Conservation (phyloP, 1,140 invertebrate species). For the Chlorops oryzae region DNA sequence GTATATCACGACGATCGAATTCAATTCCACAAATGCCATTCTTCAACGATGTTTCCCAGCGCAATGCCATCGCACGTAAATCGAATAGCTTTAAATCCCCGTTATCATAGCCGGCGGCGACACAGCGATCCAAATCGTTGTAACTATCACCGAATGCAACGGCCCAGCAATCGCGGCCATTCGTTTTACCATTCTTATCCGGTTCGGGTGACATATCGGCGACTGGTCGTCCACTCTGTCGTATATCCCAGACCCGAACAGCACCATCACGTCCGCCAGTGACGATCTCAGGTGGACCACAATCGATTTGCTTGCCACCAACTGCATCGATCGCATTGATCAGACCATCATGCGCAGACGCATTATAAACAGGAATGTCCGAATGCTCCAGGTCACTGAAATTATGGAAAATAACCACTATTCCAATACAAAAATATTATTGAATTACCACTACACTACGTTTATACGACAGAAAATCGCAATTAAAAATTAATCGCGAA, state of each 20-base stretch:
- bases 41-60: conserved; percentile 88
- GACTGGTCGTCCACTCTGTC: conserved; percentile 83
- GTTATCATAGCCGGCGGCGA: conserved; percentile 92
- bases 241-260: conserved; percentile 92
- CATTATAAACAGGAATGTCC: conserved; percentile 67
- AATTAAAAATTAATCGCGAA: no score
- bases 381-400: conserved; percentile 75
- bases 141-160: conserved; percentile 85
- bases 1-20: conserved; percentile 90
- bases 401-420: no score
- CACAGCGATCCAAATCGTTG: conserved; percentile 74
- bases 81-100: conserved; percentile 95
- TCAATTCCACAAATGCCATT: conserved; percentile 89
- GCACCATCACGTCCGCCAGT: conserved; percentile 88
- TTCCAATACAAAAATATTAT: no score
- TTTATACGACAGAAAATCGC: no score
- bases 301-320: conserved; percentile 74
- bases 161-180: conserved; percentile 77
- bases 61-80: conserved; percentile 72
- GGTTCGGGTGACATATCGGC: conserved; percentile 75
- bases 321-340: conserved; percentile 92
- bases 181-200: conserved; percentile 56
- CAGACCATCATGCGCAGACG: conserved; percentile 77
- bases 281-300: conserved; percentile 88
- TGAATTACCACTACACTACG: no score